Percentiles rank a stretch among this genome's conserved stretches.
These are phyloP conservation scores for Batillaria attramentaria DNA, from an alignment of 1,140 invertebrate genomes.

Conservation along the genomic window DNA sequence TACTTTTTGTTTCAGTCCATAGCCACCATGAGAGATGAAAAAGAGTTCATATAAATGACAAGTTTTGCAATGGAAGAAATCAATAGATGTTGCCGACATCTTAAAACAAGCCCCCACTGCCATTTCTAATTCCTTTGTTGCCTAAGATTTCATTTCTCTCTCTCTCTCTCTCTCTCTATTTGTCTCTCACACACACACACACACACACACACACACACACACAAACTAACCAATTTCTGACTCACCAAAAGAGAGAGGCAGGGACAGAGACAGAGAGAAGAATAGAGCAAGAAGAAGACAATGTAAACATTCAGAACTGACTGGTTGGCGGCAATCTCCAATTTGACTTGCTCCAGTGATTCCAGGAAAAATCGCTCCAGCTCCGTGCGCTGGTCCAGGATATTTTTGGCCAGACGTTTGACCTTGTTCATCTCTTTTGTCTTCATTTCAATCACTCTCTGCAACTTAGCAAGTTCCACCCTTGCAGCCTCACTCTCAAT, in stretches of 20 bases:
- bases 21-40: too few species aligned
- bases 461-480: constrained; percentile 68
- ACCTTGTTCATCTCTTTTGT: constrained; percentile 71
- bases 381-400: constrained; percentile 71
- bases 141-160: too few species aligned
- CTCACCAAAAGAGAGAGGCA: too few species aligned
- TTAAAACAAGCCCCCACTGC: too few species aligned
- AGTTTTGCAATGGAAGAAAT: too few species aligned
- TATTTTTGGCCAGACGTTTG: constrained; percentile 70
- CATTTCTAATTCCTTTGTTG: too few species aligned
- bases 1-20: too few species aligned
- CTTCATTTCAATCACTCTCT: constrained; percentile 69
- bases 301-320: constrained; percentile 47
- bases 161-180: too few species aligned
- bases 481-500: constrained; percentile 65
- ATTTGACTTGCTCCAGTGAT: constrained; percentile 66
- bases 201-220: not conserved
- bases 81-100: too few species aligned
- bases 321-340: constrained; percentile 69
- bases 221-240: too few species aligned
- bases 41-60: too few species aligned
- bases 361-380: constrained; percentile 71
- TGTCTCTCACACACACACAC: too few species aligned
- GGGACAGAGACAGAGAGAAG: not conserved
- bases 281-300: not conserved